Conservation (phyloP, 2,888 invertebrate genomes). For the Apotomis betuletana region DNA sequence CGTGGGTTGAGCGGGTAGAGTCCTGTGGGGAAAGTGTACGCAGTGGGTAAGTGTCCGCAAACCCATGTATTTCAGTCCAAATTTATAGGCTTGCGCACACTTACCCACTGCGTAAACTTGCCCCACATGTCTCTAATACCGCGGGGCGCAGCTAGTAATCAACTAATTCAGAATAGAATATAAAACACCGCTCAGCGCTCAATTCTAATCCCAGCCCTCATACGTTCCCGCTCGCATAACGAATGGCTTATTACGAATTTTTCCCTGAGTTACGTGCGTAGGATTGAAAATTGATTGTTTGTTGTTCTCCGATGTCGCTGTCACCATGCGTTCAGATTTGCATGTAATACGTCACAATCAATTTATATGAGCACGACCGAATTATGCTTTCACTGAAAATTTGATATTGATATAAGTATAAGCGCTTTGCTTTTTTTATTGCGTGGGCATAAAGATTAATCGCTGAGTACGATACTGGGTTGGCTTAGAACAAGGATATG, state of each 20-base stretch:
- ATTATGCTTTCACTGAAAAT: conserved; percentile 9
- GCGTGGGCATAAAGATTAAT: not conserved
- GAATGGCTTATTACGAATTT: conserved; percentile 58
- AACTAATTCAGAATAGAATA: not conserved
- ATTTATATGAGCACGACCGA: conserved; percentile 2
- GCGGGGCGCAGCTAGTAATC: not conserved
- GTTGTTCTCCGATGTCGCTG: conserved; percentile 41
- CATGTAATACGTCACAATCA: conserved; percentile 18
- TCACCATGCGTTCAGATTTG: conserved; percentile 16
- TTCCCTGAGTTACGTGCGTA: conserved; percentile 45
- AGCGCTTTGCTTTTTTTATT: not conserved
- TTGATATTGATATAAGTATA: too few relatives aligned
- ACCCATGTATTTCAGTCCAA: too few relatives aligned
- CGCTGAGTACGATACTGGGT: too few relatives aligned
- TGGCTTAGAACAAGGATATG: too few relatives aligned
- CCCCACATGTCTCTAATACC: too few relatives aligned
- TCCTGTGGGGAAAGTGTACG: too few relatives aligned
- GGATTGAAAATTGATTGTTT: conserved; percentile 50
- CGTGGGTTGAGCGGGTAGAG: too few relatives aligned
- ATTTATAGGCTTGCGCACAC: too few relatives aligned
- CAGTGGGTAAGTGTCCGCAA: too few relatives aligned
- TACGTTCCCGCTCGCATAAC: conserved; percentile 46
- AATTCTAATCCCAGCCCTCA: conserved; percentile 3
- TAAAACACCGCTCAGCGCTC: conserved; percentile 23
- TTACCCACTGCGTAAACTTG: too few relatives aligned